Evolutionary conservation across 1,140 invertebrate genomes (phyloP), one percentile per base, ranked within the genome.

Genomic region (Dreissena polymorpha): DNA sequence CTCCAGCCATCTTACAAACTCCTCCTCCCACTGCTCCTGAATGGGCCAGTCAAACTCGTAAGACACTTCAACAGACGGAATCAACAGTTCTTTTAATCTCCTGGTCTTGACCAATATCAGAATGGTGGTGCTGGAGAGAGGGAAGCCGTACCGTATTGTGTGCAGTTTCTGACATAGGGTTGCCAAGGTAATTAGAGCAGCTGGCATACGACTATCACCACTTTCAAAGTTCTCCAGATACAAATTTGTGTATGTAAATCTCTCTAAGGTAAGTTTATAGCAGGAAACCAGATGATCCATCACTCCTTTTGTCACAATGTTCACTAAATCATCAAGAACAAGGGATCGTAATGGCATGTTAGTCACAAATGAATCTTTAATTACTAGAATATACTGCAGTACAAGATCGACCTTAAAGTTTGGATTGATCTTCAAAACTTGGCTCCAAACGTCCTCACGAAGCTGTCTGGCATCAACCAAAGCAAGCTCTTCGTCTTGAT

Each of bases 291-390:
- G 74, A 63, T 87, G 86, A 65, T 88, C 87, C 10, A 88, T 70
- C 49, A 88, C 78, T 21, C 86, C 87, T 83, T 86, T 87, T 12
- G 87, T 88, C 50, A 88, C 83, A 71, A 88, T 86, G 63, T 88
- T 88, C 1, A 84, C 86, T n/a, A 88, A 64, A 72, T 87, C 86
- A 82, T 87, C 86, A 21, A 88, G 60, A 39, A 86, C 71, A 14
- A 88, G 72, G 23, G 63, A 77, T 64, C 83, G 67, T 18, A 88
- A 50, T 8, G 87, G 87, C 86, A 88, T 87, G 51, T 71, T 78
- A 7, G 75, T 18, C 3, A 84, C 79, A 76, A 88, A 88, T 27
- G 84, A 74, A 51, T 87, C 86, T 67, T 87, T 88, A 39, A 88
- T 86, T 5, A 88, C 86, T 74, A 87, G 76, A 53, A 88, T 75